Conservation (phyloP, 2,797 vertebrate species). For the Urocyon cinereoargenteus region DNA sequence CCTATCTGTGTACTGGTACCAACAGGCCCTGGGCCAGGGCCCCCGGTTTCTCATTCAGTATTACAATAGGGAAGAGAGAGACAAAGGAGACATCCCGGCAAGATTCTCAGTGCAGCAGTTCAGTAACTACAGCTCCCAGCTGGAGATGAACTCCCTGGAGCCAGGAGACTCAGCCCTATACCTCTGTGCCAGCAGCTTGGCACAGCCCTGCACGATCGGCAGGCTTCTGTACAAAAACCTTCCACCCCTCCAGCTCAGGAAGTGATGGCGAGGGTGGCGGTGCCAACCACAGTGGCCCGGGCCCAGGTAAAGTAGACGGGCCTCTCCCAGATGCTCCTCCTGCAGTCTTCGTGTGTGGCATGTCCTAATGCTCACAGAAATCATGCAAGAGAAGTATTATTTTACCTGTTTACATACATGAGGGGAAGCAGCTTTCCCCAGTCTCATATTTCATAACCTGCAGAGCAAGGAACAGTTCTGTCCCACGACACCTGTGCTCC, state of each 20-base stretch:
- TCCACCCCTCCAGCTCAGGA: not conserved
- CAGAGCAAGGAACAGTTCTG: not conserved
- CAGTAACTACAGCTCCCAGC: fast-evolving
- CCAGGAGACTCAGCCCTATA: fast-evolving
- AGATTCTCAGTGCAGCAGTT: not conserved
- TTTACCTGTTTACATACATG: not conserved
- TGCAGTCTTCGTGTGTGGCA: not conserved
- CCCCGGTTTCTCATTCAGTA: not conserved
- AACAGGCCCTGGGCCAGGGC: not conserved
- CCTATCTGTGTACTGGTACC: not conserved
- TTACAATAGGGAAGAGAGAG: fast-evolving
- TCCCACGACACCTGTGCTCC: fast-evolving
- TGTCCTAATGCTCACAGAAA: not conserved
- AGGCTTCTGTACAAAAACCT: not conserved
- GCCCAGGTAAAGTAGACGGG: fast-evolving
- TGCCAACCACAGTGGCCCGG: not conserved
- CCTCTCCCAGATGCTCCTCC: fast-evolving
- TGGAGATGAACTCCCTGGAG: not conserved
- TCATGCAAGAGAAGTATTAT: no score
- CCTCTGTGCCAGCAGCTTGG: constrained; percentile 1
- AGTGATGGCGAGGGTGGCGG: fast-evolving
- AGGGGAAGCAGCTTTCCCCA: no score
- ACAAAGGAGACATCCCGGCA: fast-evolving
- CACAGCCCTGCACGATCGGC: not conserved
- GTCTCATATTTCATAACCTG: not conserved